Conservation (phyloP, 2,113 vertebrate species). For the Mormoops blainvillei region DNA sequence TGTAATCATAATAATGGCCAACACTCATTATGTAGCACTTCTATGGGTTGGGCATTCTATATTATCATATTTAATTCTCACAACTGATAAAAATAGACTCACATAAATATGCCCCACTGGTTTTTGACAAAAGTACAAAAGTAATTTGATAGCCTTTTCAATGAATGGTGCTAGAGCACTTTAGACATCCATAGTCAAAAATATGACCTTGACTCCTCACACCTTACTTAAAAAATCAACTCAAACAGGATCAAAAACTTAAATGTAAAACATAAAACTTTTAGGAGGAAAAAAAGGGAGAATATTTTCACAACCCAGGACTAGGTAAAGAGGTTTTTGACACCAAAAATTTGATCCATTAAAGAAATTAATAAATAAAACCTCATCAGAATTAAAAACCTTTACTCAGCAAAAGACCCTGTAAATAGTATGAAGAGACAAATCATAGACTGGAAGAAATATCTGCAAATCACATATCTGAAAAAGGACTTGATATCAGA, state of each 20-base stretch:
- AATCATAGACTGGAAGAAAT: background rate
- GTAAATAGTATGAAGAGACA: background rate
- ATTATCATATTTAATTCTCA: background rate
- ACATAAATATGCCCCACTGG: background rate
- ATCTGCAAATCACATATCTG: background rate
- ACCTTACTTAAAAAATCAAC: background rate
- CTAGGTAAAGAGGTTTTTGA: background rate
- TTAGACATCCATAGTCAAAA: background rate
- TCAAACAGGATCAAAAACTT: background rate
- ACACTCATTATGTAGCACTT: background rate
- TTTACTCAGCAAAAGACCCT: background rate
- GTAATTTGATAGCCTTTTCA: too few relatives aligned
- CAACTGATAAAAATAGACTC: background rate
- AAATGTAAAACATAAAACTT: background rate
- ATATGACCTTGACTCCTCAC: background rate
- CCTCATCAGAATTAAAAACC: background rate
- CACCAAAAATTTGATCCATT: background rate
- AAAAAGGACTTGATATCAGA: too few relatives aligned
- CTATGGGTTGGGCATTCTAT: background rate
- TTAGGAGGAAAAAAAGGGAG: background rate
- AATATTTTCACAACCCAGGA: background rate
- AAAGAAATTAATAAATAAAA: background rate
- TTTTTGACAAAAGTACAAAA: too few relatives aligned
- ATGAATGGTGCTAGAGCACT: background rate
- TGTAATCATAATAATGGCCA: background rate